phyloP scores from a whole-genome alignment of 53 echinoderm and acorn worm genomes.

The Stichopus horrens region DNA sequence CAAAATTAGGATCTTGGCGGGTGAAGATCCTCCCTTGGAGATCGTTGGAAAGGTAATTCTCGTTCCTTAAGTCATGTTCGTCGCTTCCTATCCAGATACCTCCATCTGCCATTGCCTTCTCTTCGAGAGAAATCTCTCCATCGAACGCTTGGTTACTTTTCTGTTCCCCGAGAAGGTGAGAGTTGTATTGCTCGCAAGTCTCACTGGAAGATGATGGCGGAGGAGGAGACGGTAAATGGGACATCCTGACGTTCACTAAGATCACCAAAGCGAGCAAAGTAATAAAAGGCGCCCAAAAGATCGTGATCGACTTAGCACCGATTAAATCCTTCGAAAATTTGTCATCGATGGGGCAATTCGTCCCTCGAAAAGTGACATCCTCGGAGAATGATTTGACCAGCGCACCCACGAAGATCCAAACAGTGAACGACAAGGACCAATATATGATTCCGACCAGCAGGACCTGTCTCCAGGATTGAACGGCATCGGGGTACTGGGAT shows the following conservation, averaged over 20 bases:
- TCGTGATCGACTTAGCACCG: not conserved
- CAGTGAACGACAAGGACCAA: not conserved
- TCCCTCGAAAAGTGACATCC: not conserved
- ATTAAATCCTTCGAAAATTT: not conserved
- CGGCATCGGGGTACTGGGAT: too few species aligned
- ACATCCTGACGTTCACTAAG: not conserved
- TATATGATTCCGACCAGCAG: not conserved
- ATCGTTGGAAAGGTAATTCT: constrained; percentile 9
- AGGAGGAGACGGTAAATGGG: not conserved
- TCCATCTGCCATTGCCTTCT: not conserved
- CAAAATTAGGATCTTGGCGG: not conserved
- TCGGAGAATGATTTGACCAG: not conserved
- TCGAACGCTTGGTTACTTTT: not conserved
- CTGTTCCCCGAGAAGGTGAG: not conserved
- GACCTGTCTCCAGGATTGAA: not conserved
- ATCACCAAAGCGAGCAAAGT: not conserved
- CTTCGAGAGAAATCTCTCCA: not conserved
- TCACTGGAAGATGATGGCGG: not conserved
- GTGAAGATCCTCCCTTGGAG: not conserved
- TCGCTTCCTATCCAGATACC: constrained; percentile 14
- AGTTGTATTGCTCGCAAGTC: not conserved
- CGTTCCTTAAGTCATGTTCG: not conserved
- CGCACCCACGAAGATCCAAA: not conserved
- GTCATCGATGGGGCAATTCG: not conserved
- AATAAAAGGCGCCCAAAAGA: not conserved